Base-by-base conservation (phyloP, 2,113 vertebrate species). In the Rana temporaria region DNA sequence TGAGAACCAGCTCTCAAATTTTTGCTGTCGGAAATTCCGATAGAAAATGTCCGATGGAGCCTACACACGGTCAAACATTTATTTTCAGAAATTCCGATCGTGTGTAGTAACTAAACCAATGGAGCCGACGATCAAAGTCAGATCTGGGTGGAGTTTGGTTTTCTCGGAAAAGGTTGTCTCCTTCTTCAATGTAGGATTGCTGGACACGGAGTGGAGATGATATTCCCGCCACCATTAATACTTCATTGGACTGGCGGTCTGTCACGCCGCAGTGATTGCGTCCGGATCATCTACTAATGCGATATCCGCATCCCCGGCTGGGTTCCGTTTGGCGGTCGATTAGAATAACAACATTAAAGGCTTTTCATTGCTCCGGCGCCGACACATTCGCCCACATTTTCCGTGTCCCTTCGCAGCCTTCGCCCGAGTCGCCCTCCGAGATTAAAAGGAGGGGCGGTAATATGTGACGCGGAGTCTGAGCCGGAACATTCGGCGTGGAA, bases 271-370 rank as follows among this genome's bases (percentile, higher is more conserved):
- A 38, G 52, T 18, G 22, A 57, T 5, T 57, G 12, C 12, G 19
- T 5, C 18, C 42, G 15, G 67, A 19, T 69, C 26, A 48, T 20
- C 17, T 20, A 19, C 17, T 38, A 19, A 12, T n/a, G 34, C 34
- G 11, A 24, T 19, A n/a, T 19, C 4, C 60, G 3, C 24, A 4
- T 11, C 8, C 4, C 6, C 32, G 34, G 32, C 60, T 75, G 34
- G 63, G 20, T 53, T 4, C 56, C 52, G 48, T 17, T 52, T 70
- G 52, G 53, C 67, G 24, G 53, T 5, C 26, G 30, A 24, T 38
- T 38, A 69, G n/a, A n/a, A 38, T 69, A 79, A 60, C 55, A 57
- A 69, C 55, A 66, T 67, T 32, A 76, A 19, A 63, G 34, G 53
- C n/a, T 18, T 68, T 48, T 42, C 38, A 34, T 34, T 26, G 34